Base-by-base conservation (phyloP, 2,888 invertebrate species). In the Oscheius myriophilus region DNA sequence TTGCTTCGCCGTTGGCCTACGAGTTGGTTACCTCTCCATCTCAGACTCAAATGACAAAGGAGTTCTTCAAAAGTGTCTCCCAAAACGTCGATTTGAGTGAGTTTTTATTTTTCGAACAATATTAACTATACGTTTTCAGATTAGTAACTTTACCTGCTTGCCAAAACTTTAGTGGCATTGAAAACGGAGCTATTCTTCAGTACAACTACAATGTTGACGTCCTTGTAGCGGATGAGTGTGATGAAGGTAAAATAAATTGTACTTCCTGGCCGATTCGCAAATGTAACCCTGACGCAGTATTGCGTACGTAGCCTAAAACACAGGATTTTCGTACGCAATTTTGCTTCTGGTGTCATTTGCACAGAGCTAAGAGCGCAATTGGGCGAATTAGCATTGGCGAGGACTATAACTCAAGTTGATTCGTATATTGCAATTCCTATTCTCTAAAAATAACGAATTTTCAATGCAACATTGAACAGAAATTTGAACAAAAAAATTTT, bases 131-230 rank as follows among this genome's bases (percentile, higher is more conserved):
- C 23, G 7, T 39, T 55, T 69, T 53, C 61, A 79, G 79, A 46
- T 33, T 79, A 26, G 67, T 74, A 14, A 69, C 71, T 39, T 73
- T 77, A 1, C 71, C 74, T 0, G 70, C 79, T 33, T 79, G 79
- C 45, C 63, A 74, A 18, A 71, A 76, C n/a, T 79, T 77, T 67
- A 74, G 70, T 58, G 79, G 79, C 11, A 68, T 79, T 1, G 79
- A 79, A 21, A 75, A 77, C 55, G 79, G 74, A 0, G 79, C 75
- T 0, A 64, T 72, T 12, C 33, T 79, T 1, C 71, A 75, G 25
- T 77, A 79, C 57, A 62, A 70, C 12, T 53, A 74, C n/a, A 41
- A 52, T 3, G 74, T 76, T 25, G 77, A 79, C 41, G 55, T 77
- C 14, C 67, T 76, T 25, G 69, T 76, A 11, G 79, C 75, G 25